Evolutionary conservation across 2,888 invertebrate genomes (phyloP).

Genomic region (Drosophila niveifrons): DNA sequence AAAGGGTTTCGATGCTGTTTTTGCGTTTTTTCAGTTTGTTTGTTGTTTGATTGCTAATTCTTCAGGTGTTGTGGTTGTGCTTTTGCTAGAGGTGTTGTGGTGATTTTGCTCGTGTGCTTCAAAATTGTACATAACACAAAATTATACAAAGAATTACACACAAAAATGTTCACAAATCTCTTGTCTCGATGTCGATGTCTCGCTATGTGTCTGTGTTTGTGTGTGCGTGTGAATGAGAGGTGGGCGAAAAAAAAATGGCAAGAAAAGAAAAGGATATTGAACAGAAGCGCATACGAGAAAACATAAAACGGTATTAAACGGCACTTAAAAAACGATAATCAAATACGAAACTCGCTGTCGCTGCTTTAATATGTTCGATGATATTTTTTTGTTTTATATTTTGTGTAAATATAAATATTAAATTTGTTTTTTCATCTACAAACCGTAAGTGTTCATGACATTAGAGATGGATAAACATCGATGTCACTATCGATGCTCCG

Average conservation of each 20-base stretch:
- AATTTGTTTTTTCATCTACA: constrained; percentile 64
- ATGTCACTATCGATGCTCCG: neutral
- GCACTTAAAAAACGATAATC: constrained; percentile 41
- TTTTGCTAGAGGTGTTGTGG: constrained; percentile 13
- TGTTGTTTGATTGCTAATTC: constrained; percentile 49
- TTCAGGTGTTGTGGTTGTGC: constrained; percentile 51
- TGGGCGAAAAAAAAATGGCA: constrained; percentile 27
- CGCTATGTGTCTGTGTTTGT: neutral
- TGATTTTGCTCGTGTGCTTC: constrained; percentile 58
- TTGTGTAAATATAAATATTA: constrained; percentile 47
- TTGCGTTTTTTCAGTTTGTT: constrained; percentile 74
- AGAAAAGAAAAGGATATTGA: constrained; percentile 32
- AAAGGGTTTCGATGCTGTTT: constrained; percentile 81
- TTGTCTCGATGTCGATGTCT: neutral
- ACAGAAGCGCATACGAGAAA: constrained; percentile 34
- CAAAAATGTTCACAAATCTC: constrained; percentile 34
- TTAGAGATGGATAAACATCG: constrained; percentile 2
- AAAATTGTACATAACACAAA: constrained; percentile 55
- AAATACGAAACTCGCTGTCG: constrained; percentile 46
- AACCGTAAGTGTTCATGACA: constrained; percentile 77
- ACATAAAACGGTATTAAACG: constrained; percentile 43
- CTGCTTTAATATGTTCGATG: constrained; percentile 61
- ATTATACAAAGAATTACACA: constrained; percentile 50
- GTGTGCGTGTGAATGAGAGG: constrained; percentile 21
- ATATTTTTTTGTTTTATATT: constrained; percentile 35